phyloP scores from a whole-genome alignment of 1,140 invertebrate genomes.

The Drosophila kikkawai region DNA sequence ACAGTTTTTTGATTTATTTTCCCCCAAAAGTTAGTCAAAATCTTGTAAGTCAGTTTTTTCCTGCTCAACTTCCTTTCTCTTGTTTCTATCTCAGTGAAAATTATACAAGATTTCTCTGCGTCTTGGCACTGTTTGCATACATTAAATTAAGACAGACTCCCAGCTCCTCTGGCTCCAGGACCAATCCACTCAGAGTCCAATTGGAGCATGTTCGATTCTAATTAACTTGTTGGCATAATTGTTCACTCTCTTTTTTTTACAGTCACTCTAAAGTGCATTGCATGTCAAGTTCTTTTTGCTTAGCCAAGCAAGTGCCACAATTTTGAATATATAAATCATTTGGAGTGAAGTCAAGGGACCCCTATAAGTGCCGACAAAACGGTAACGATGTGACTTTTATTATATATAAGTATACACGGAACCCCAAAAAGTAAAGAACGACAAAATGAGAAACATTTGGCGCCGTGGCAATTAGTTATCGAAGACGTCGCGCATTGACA shows the following conservation, averaged over 20 bases:
- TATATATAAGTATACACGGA: constrained; percentile 25
- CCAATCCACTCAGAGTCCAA: constrained; percentile 33
- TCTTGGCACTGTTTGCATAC: constrained; percentile 54
- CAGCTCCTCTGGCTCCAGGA: constrained; percentile 1
- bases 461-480: constrained; percentile 82
- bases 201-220: constrained; percentile 47
- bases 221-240: constrained; percentile 73
- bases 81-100: constrained; percentile 28
- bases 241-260: constrained; percentile 48
- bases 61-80: constrained; percentile 21
- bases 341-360: not conserved
- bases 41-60: constrained; percentile 11
- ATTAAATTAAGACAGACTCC: constrained; percentile 59
- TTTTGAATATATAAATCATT: constrained; percentile 44
- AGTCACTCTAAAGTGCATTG: constrained; percentile 26
- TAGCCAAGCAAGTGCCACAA: not conserved
- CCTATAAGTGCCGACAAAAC: constrained; percentile 59
- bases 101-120: constrained; percentile 34
- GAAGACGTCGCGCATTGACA: constrained; percentile 80
- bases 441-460: constrained; percentile 70
- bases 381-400: constrained; percentile 78
- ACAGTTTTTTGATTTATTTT: not conserved
- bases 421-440: constrained; percentile 14
- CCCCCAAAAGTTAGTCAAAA: not conserved
- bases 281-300: constrained; percentile 6